Base-by-base conservation (phyloP, 2,888 invertebrate genomes). In the Meteorus colon region DNA sequence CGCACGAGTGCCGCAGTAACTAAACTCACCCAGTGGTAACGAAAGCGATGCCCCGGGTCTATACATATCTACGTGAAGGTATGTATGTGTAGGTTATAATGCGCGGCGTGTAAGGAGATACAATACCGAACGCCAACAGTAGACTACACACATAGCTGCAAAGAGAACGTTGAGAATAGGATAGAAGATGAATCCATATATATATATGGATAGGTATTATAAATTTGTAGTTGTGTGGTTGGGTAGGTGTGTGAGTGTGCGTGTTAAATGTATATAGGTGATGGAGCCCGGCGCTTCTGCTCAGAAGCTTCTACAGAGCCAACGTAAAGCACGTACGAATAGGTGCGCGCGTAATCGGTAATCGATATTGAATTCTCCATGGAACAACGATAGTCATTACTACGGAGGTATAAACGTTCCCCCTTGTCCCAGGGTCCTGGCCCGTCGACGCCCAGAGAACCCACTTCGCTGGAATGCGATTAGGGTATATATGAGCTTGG, bases 281-380 rank as follows among this genome's bases (percentile, higher is more conserved):
- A 24, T 27, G 48, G 62, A 62, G 12, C 65, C 69, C 59, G 59
- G 69, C 59, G 72, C 45, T 63, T 72, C 65, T 31, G 62, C 62
- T 65, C 65, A 55, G 55, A 19, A 55, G 55, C 19, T 55, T 19
- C 55, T 55, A 48, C 71, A 41, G 63, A 63, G 41, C 73, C 76
- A 73, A 68, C 76, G 65, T 76, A 63, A 73, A 76, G 76, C 76
- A 76, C 76, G 76, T 80, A 74, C 79, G 77, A 79, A 81, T 80
- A 79, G 79, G 80, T 75, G 72, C 77, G 74, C 71, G 76, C 77
- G 78, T 81, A 81, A 81, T 81, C 80, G 80, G 80, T 79, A 81
- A 80, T 81, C 81, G 81, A 81, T 81, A 81, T 80, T 79, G 81
- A 80, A 80, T 81, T 81, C 81, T 80, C 80, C 75, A 78, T 73